phyloP scores from a whole-genome alignment of 2,888 invertebrate species.

The Acrobeloides nanus region DNA sequence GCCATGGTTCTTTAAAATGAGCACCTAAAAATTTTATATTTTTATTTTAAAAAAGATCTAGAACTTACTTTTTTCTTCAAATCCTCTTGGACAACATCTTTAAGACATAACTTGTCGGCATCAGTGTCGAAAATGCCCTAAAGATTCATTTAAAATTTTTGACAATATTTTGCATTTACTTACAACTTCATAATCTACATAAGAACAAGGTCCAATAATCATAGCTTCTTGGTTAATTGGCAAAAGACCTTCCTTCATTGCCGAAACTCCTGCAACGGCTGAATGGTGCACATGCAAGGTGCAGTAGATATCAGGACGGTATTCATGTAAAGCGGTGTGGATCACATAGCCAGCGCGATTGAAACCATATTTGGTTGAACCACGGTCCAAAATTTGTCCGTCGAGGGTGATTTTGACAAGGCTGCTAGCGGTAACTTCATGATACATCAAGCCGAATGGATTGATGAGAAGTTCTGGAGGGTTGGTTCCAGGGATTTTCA shows the following conservation, averaged over 20 bases:
- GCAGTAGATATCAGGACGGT: slow-evolving; percentile 91
- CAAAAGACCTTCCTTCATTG: slow-evolving; percentile 76
- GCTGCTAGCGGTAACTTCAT: slow-evolving; percentile 83
- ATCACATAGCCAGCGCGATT: no score
- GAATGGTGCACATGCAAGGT: slow-evolving; percentile 87
- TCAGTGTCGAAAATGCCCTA: no score
- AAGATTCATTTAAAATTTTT: no score
- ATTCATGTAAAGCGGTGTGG: slow-evolving; percentile 70
- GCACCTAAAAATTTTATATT: no score
- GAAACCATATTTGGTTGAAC: slow-evolving; percentile 31
- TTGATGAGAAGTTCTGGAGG: slow-evolving; percentile 91
- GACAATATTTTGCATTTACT: no score
- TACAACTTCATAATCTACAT: slow-evolving; percentile 66
- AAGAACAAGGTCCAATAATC: slow-evolving; percentile 77
- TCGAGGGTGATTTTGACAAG: slow-evolving; percentile 64
- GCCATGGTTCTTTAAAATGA: no score
- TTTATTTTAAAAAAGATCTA: no score
- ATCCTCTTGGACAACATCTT: no score
- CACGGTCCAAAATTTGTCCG: slow-evolving; percentile 32
- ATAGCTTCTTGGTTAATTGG: slow-evolving; percentile 85
- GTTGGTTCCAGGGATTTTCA: no score
- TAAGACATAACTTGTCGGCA: no score
- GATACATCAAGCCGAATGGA: slow-evolving; percentile 59
- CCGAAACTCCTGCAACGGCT: slow-evolving; percentile 66
- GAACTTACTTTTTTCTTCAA: no score